Percentiles rank a stretch among this genome's conserved stretches.
Conservation (phyloP, 2,797 vertebrate species). For the Lagocephalus sceleratus region DNA sequence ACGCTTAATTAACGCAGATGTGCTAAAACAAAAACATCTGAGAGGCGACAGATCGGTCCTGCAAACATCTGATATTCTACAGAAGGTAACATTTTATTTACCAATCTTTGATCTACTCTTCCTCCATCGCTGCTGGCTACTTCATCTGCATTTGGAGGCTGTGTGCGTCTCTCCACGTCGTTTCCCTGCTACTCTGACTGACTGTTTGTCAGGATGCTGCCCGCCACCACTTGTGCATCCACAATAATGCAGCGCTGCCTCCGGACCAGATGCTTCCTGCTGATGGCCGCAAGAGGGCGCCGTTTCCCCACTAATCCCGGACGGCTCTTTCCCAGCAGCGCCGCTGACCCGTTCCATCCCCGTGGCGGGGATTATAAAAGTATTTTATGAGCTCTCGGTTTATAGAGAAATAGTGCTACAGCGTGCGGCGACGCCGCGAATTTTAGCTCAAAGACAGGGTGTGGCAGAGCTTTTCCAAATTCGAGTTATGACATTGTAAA, state of each 20-base stretch:
- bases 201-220: constrained; percentile 15
- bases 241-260: constrained; percentile 25
- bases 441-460: neutral
- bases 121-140: neutral
- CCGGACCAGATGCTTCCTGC: constrained; percentile 7
- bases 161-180: constrained; percentile 3
- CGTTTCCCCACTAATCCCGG: no score
- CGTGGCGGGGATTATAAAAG: neutral
- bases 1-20: no score
- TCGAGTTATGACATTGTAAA: no score
- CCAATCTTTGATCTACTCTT: neutral
- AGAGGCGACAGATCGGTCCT: no score
- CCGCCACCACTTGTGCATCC: constrained; percentile 27
- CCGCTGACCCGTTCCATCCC: neutral
- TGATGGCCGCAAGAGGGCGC: constrained; percentile 57
- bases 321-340: constrained; percentile 16
- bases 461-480: constrained; percentile 21
- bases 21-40: no score
- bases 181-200: constrained; percentile 7
- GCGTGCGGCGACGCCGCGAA: neutral
- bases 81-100: no score
- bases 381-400: neutral
- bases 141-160: constrained; percentile 13
- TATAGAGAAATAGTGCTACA: neutral
- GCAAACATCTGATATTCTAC: no score